Conservation (phyloP, 2,888 invertebrate species). For the Ophioninae sp. region DNA sequence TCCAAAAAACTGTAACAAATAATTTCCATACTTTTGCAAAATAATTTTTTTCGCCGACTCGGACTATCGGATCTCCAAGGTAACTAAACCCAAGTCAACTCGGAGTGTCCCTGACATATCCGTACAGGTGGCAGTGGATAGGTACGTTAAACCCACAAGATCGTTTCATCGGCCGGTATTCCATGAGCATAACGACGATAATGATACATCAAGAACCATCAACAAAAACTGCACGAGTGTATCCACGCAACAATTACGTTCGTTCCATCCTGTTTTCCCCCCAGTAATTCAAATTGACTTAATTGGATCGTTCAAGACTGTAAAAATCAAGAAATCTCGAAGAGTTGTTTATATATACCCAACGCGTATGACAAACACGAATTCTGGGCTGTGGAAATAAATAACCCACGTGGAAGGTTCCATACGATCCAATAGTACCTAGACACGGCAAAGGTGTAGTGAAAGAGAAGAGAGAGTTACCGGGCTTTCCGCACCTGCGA, state of each 20-base stretch:
- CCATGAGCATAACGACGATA: not conserved
- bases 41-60: too few species aligned
- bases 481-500: conserved; percentile 5
- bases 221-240: not conserved
- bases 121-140: not conserved
- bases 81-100: not conserved
- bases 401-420: not conserved
- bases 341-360: not conserved
- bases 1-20: too few species aligned
- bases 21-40: too few species aligned
- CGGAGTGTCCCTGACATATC: not conserved
- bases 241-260: conserved; percentile 23
- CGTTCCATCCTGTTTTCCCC: conserved; percentile 9
- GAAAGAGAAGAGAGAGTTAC: too few species aligned
- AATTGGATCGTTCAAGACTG: conserved; percentile 27
- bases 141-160: not conserved
- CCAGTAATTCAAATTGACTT: conserved; percentile 44
- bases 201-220: conserved; percentile 2
- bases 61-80: too few species aligned
- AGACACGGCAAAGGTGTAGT: not conserved
- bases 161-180: not conserved
- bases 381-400: not conserved
- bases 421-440: not conserved
- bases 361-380: not conserved
- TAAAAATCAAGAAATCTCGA: conserved; percentile 24